Conservation (phyloP, 2,113 vertebrate genomes). For the Cavia porcellus region DNA sequence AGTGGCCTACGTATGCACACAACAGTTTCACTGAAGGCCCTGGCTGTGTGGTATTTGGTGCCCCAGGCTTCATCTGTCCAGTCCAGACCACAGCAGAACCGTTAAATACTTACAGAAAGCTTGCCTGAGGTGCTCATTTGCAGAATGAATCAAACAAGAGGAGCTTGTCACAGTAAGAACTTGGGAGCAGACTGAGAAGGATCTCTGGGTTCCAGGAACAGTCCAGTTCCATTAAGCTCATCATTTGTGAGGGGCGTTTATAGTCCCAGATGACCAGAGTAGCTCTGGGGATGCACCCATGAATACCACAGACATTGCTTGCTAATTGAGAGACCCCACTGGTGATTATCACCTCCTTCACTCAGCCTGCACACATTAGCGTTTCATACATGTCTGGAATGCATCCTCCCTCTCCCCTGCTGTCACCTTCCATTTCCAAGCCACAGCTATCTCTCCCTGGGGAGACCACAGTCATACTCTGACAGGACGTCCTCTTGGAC, state of each 20-base stretch:
- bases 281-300: background rate
- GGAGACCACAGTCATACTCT: background rate
- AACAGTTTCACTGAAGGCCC: background rate
- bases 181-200: conserved; percentile 14
- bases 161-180: conserved; percentile 35
- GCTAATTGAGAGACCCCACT: background rate
- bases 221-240: background rate
- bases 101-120: conserved; percentile 55
- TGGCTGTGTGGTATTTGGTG: conserved; percentile 9
- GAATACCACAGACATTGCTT: background rate
- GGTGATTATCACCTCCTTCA: background rate
- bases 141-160: conserved; percentile 39
- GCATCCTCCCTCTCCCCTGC: background rate
- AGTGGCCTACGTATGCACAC: background rate
- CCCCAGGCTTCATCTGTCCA: background rate
- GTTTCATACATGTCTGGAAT: background rate
- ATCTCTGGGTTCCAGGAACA: background rate
- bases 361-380: background rate
- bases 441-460: background rate
- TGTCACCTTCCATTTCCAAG: background rate
- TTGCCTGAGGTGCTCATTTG: conserved; percentile 41
- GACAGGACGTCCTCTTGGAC: background rate
- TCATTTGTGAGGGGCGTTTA: background rate
- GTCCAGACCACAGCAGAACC: background rate
- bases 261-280: background rate